Percentiles rank a stretch among this genome's conserved stretches.
Evolutionary conservation across 2,113 vertebrate genomes (phyloP).

Genomic region (Proteles cristata): DNA sequence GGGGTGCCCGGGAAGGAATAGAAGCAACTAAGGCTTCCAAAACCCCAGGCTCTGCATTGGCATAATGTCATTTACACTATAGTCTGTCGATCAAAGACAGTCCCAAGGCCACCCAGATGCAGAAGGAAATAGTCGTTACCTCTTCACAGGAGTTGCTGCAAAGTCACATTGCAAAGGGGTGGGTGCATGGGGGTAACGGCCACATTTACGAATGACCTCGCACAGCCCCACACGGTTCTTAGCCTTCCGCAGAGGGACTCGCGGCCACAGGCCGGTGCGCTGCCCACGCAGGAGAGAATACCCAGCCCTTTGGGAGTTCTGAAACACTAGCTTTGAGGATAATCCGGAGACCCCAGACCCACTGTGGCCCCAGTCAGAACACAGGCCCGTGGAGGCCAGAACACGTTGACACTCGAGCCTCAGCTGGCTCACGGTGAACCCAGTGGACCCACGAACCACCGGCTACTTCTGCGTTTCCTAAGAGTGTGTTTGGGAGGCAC

Average conservation of each 20-base stretch:
- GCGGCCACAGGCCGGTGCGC: background rate
- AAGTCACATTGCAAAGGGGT: background rate
- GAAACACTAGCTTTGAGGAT: background rate
- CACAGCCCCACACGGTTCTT: fast-evolving
- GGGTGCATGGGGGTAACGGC: too few species aligned
- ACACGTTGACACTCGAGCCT: background rate
- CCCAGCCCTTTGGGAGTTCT: background rate
- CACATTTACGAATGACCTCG: background rate
- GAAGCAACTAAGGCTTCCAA: background rate
- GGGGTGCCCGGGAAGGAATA: background rate
- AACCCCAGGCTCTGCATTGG: background rate
- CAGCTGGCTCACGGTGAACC: fast-evolving
- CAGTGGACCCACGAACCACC: fast-evolving
- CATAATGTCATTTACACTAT: background rate
- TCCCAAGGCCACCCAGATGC: background rate
- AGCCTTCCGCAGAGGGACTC: background rate
- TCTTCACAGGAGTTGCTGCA: background rate
- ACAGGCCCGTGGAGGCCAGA: background rate
- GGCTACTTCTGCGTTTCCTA: too few species aligned
- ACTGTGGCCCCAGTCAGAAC: background rate
- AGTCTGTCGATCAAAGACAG: background rate
- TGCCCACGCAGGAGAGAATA: background rate
- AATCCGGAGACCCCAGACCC: background rate
- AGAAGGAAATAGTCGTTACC: background rate
- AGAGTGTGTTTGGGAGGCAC: background rate